These are phyloP conservation scores for Ylistrum balloti DNA, from an alignment of 1,140 invertebrate species.

Conservation along the genomic window DNA sequence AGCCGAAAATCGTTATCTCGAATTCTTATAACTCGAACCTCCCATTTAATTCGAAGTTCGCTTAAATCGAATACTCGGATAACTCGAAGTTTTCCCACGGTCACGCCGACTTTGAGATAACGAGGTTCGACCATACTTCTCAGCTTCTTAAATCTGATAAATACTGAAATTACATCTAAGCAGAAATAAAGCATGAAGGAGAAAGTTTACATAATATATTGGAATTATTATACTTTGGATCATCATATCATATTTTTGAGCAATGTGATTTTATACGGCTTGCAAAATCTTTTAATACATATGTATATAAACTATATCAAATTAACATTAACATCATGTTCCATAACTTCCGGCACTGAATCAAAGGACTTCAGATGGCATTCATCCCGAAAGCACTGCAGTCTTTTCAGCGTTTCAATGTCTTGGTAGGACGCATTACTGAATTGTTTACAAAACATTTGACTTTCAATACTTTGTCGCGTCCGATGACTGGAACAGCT, in stretches of 20 bases:
- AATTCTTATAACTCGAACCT: too few species aligned
- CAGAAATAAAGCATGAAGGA: too few species aligned
- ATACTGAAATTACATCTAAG: too few species aligned
- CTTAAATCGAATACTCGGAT: too few species aligned
- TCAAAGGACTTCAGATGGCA: conserved; percentile 41
- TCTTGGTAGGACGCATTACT: conserved; percentile 59
- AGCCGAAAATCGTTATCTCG: too few species aligned
- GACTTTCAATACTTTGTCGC: conserved; percentile 56
- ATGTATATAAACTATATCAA: not conserved
- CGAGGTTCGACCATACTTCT: too few species aligned
- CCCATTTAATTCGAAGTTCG: too few species aligned
- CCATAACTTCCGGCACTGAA: not conserved
- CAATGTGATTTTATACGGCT: not conserved
- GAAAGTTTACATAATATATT: too few species aligned
- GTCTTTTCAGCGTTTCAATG: conserved; percentile 52
- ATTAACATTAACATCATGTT: conserved; percentile 6
- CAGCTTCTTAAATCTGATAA: too few species aligned
- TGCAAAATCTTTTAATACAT: not conserved
- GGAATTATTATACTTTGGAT: not conserved
- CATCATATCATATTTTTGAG: not conserved
- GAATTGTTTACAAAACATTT: conserved; percentile 61
- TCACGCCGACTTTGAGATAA: too few species aligned
- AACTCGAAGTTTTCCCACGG: too few species aligned
- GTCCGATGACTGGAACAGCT: conserved; percentile 58
- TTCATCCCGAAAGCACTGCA: conserved; percentile 45